Percentiles rank a stretch among this genome's conserved stretches.
Evolutionary conservation across 2,113 vertebrate genomes (phyloP).

Genomic region (Scolopax mira): DNA sequence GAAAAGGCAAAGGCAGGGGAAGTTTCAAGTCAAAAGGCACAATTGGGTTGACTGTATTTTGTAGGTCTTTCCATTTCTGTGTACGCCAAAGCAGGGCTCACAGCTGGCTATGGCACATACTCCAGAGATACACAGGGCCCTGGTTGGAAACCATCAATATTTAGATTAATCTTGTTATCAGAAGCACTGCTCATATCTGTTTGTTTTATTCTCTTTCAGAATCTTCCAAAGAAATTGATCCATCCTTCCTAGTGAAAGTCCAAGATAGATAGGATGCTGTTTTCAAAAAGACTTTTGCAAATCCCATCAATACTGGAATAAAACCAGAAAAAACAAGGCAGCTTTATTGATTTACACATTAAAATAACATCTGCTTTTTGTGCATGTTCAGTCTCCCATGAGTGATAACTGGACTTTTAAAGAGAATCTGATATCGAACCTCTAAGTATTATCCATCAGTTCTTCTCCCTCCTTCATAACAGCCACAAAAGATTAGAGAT

Average conservation of each 20-base stretch:
- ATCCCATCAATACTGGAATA: constrained; percentile 62
- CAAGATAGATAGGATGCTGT: constrained; percentile 31
- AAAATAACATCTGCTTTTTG: constrained; percentile 68
- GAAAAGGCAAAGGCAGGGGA: neutral
- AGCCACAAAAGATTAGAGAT: constrained; percentile 67
- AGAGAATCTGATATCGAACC: constrained; percentile 71
- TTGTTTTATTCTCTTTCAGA: neutral
- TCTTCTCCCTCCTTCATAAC: neutral
- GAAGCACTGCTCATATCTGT: neutral
- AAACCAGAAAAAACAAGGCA: constrained; percentile 52
- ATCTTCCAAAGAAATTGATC: constrained; percentile 39
- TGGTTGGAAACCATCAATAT: neutral
- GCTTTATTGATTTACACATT: constrained; percentile 76
- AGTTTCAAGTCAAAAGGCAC: neutral
- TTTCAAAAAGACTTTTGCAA: constrained; percentile 61
- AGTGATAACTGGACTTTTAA: constrained; percentile 69
- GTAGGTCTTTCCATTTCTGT: neutral
- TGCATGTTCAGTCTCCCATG: constrained; percentile 59
- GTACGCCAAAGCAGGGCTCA: neutral
- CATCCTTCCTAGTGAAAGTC: neutral
- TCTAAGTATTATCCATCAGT: constrained; percentile 28
- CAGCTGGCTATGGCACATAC: neutral
- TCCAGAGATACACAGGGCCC: neutral
- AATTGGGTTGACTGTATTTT: neutral
- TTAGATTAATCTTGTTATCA: neutral